Base-by-base conservation (phyloP, 1,140 invertebrate species). In the Calephelis nemesis region DNA sequence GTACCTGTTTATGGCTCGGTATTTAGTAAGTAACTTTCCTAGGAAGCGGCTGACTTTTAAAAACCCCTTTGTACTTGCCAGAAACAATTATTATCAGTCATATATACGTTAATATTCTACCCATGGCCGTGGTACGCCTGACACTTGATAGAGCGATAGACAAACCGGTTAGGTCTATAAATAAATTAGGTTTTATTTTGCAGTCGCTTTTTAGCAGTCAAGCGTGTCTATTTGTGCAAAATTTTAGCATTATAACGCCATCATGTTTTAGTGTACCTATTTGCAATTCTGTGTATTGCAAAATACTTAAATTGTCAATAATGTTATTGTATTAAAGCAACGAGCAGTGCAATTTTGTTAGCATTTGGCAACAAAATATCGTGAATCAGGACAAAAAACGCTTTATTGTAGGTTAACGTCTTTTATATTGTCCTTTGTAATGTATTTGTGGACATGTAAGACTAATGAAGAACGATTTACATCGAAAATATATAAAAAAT, bases 1-100 rank as follows among this genome's bases (percentile, higher is more conserved):
- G 72, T 71, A 69, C 66, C 68, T 68, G 69, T 78, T 72, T 75
- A 77, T 67, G 74, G 74, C 65, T 49, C 72, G 78, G 70, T 63
- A 63, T 74, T 74, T 64, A 69, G 68, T 76, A 70, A 69, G 68
- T 71, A 67, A 68, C 63, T 62, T 67, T 70, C 63, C 58, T 47
- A 49, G 65, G 58, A 52, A 72, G 65, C 60, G 19, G 39, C 47
- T 50, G 65, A 58, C 50, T 69, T 50, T 69, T 65, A 30, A 58
- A 58, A 58, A 39, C 54, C 19, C 19, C 54, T 58, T 58, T 45
- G 42, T 45, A 45, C 6, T 58, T 58, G 62, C 8, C 62, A 63
- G 62, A 63, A 63, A 63, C 62, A 47, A 63, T 63, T 63, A 47
- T 63, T 39, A 58, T 58, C 54, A 58, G 54, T 58, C 54, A 58